Conservation (phyloP, 2,113 vertebrate species). For the Nothoprocta perdicaria region DNA sequence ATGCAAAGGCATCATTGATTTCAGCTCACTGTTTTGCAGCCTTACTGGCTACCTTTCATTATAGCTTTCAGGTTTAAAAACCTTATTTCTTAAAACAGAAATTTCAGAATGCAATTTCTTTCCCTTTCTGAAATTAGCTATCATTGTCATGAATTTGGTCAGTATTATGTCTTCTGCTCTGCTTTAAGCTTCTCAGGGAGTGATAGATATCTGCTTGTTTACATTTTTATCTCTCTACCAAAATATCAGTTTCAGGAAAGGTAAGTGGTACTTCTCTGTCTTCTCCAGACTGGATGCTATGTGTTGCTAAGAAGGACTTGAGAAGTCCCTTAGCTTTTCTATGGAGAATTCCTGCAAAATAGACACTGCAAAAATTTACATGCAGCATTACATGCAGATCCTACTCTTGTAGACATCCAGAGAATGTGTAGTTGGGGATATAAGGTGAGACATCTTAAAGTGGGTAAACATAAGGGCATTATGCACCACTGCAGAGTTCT, state of each 20-base stretch:
- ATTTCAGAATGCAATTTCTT: neutral
- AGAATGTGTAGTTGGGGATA: neutral
- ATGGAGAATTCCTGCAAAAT: neutral
- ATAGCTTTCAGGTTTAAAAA: conserved; percentile 2
- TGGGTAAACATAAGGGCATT: neutral
- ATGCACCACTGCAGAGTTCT: neutral
- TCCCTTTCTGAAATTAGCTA: neutral
- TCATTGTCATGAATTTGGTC: neutral
- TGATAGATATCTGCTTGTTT: neutral
- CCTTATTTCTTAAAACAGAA: neutral
- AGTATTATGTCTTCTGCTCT: neutral
- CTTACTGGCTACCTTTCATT: neutral
- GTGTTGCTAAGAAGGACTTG: neutral
- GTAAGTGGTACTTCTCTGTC: neutral
- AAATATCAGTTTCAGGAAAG: neutral
- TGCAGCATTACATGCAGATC: too few species aligned
- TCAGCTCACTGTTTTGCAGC: neutral
- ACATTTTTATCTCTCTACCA: neutral
- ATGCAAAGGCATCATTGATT: neutral
- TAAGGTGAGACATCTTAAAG: neutral
- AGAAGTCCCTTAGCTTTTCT: neutral
- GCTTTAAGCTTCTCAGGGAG: neutral
- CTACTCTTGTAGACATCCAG: neutral
- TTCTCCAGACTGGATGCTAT: neutral
- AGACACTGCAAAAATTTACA: neutral